Percentiles rank a stretch among this genome's conserved stretches.
Conservation (phyloP, 2,113 vertebrate species). For the Hymenochirus boettgeri region DNA sequence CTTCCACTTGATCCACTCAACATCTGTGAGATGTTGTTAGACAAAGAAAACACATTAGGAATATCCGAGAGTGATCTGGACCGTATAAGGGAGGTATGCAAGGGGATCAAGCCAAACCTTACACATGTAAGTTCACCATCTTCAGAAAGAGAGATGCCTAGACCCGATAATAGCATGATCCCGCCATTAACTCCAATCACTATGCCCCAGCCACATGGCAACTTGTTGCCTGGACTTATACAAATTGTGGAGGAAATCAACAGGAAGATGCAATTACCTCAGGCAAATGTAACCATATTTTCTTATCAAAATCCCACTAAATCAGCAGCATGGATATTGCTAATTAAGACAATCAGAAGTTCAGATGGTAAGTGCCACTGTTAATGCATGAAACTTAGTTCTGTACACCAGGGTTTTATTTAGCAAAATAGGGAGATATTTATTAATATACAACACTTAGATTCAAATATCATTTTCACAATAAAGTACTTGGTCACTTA, state of each 20-base stretch:
- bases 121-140: constrained; percentile 20
- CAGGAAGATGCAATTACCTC: constrained; percentile 4
- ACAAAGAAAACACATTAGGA: constrained; percentile 15
- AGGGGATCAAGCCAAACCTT: constrained; percentile 8
- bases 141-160: not conserved
- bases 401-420: not conserved
- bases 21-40: constrained; percentile 24
- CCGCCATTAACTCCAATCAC: not conserved
- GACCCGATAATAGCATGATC: not conserved
- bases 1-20: not conserved
- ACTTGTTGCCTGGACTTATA: constrained; percentile 11
- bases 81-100: constrained; percentile 11
- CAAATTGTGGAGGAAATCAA: constrained; percentile 31
- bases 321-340: constrained; percentile 23
- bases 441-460: too few relatives aligned
- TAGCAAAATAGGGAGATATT: too few relatives aligned
- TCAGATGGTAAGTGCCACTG: constrained; percentile 19
- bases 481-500: too few relatives aligned
- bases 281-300: constrained; percentile 6
- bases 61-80: constrained; percentile 18
- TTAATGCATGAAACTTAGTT: not conserved
- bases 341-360: constrained; percentile 24
- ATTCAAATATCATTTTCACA: too few relatives aligned
- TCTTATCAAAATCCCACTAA: not conserved
- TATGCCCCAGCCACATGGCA: not conserved